A percentile compares a stretch with the other conserved stretches of the same genome.
Conservation (phyloP, 2,888 invertebrate species). For the Eupithecia vulgata region DNA sequence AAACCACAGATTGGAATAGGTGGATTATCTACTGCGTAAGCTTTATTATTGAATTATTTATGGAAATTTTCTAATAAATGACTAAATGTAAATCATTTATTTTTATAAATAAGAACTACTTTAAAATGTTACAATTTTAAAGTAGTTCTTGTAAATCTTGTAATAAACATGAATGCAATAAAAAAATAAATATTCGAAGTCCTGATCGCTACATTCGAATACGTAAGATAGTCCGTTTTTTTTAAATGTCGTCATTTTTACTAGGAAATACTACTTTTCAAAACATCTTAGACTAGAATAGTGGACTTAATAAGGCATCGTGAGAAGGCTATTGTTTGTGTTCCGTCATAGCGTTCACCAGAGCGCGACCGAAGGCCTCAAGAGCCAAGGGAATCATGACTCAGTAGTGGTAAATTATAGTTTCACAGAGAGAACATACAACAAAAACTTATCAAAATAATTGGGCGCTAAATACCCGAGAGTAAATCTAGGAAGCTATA, state of each 20-base stretch:
- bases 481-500: not conserved
- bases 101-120: no score
- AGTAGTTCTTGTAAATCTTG: no score
- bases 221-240: conserved; percentile 19
- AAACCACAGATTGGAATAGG: not conserved
- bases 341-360: conserved; percentile 64
- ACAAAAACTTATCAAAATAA: conserved; percentile 10
- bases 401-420: conserved; percentile 46
- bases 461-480: conserved; percentile 5
- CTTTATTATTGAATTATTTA: conserved; percentile 1
- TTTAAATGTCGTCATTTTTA: conserved; percentile 26
- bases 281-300: conserved; percentile 43
- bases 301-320: conserved; percentile 55
- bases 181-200: conserved; percentile 24
- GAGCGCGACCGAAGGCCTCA: conserved; percentile 67
- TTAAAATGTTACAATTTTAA: no score
- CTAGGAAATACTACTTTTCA: conserved; percentile 31
- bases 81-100: no score
- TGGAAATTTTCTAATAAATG: no score
- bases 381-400: conserved; percentile 55
- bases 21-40: not conserved
- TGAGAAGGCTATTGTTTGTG: conserved; percentile 71
- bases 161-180: no score
- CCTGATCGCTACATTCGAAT: conserved; percentile 25
- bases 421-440: conserved; percentile 15